A percentile compares a stretch with the other conserved stretches of the same genome.
These are phyloP conservation scores for Pocota personata DNA, from an alignment of 2,888 invertebrate genomes.

Conservation along the genomic window DNA sequence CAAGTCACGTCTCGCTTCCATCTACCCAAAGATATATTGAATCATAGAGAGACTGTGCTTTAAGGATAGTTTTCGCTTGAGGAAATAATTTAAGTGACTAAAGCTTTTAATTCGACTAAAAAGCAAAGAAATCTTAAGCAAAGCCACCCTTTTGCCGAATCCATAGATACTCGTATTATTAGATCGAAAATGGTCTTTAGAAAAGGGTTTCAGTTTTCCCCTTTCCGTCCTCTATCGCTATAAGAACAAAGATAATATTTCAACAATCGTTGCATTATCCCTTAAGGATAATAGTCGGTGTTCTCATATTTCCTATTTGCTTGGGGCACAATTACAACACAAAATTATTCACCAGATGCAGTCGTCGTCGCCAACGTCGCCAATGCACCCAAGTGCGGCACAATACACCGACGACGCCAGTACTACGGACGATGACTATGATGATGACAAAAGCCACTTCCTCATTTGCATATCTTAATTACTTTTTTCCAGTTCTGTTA, in stretches of 20 bases:
- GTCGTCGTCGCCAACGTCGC: slow-evolving; percentile 3
- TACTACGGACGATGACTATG: neutral
- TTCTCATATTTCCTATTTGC: slow-evolving; percentile 44
- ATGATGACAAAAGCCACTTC: slow-evolving; percentile 71
- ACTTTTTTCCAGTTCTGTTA: slow-evolving; percentile 72
- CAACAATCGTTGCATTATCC: slow-evolving; percentile 53
- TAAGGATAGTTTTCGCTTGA: too few relatives aligned
- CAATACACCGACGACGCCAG: slow-evolving; percentile 12
- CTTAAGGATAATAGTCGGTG: slow-evolving; percentile 29
- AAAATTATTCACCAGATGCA: slow-evolving; percentile 51
- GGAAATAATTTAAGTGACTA: too few relatives aligned
- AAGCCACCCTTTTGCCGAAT: too few relatives aligned
- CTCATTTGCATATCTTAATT: slow-evolving; percentile 74
- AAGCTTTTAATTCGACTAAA: too few relatives aligned
- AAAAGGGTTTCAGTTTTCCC: neutral
- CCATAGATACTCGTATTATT: neutral
- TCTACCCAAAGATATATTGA: too few relatives aligned
- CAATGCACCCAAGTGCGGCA: slow-evolving; percentile 33
- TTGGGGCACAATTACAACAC: slow-evolving; percentile 26
- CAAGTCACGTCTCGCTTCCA: too few relatives aligned
- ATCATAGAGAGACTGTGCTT: too few relatives aligned
- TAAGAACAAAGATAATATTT: slow-evolving; percentile 35
- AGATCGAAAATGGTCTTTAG: neutral
- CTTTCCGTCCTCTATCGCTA: neutral
- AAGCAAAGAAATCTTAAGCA: too few relatives aligned